Evolutionary conservation across 2,888 invertebrate genomes (phyloP).

Genomic region (Eremobia ochroleuca): DNA sequence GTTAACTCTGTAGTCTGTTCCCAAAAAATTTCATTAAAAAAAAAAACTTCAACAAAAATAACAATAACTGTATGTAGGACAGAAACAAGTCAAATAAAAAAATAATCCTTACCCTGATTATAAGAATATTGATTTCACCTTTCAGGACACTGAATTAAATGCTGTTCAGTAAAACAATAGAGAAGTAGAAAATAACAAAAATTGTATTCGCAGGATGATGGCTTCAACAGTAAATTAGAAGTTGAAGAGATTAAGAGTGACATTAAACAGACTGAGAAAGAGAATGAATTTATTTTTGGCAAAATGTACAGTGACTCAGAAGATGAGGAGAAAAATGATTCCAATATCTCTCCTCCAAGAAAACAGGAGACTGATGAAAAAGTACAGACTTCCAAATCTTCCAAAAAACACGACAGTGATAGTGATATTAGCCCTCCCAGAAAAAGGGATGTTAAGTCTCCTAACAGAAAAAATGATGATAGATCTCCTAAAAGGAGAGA

Average conservation of each 20-base stretch:
- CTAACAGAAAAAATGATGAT: conserved; percentile 27
- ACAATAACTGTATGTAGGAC: not conserved
- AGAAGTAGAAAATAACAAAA: conserved; percentile 38
- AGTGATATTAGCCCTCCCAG: conserved; percentile 85
- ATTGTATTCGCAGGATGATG: conserved; percentile 84
- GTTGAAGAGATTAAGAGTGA: conserved; percentile 86
- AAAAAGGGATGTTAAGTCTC: conserved; percentile 60
- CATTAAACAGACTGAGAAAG: conserved; percentile 83
- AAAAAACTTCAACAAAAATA: not conserved
- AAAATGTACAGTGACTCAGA: conserved; percentile 90
- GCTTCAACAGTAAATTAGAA: conserved; percentile 86
- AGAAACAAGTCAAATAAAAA: not conserved
- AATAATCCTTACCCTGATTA: not conserved
- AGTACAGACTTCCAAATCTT: conserved; percentile 48
- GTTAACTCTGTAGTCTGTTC: not conserved
- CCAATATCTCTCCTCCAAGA: conserved; percentile 69
- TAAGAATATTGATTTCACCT: conserved; percentile 35
- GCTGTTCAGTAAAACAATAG: conserved; percentile 31
- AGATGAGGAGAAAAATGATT: conserved; percentile 82
- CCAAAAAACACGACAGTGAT: conserved; percentile 73
- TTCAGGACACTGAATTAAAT: conserved; percentile 32
- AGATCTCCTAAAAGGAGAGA: conserved; percentile 39
- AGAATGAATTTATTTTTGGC: conserved; percentile 86
- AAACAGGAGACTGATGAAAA: conserved; percentile 51
- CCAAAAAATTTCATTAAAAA: not conserved